phyloP scores from a whole-genome alignment of 2,113 vertebrate genomes.

The Gobiocypris rarus region DNA sequence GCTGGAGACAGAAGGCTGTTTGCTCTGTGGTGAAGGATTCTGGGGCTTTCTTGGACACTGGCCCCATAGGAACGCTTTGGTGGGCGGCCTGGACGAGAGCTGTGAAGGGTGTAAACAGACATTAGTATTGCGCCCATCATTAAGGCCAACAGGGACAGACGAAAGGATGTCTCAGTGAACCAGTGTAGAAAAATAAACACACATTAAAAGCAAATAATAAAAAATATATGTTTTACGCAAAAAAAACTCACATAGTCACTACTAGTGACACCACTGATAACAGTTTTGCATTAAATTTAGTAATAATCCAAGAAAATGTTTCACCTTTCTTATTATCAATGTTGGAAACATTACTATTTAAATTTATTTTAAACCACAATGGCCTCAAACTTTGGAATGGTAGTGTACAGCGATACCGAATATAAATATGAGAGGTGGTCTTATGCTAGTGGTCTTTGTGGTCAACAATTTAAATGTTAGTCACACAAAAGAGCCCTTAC shows the following conservation, averaged over 20 bases:
- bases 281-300: not conserved
- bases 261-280: not conserved
- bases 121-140: not conserved
- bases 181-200: not conserved
- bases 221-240: not conserved
- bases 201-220: too few species aligned
- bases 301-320: not conserved
- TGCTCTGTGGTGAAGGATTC: conserved; percentile 86
- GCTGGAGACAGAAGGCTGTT: conserved; percentile 89
- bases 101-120: conserved; percentile 66
- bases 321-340: too few species aligned
- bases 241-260: not conserved
- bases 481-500: too few species aligned
- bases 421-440: not conserved
- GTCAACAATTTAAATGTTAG: not conserved
- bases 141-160: not conserved
- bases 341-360: too few species aligned
- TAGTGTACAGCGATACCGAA: not conserved
- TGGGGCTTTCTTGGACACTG: conserved; percentile 85
- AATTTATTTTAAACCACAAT: too few species aligned
- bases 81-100: conserved; percentile 91
- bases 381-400: not conserved
- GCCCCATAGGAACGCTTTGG: conserved; percentile 89
- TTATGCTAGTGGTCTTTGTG: not conserved
- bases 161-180: not conserved